Conservation (phyloP, 2,888 invertebrate species). For the Leptopilina syphax region DNA sequence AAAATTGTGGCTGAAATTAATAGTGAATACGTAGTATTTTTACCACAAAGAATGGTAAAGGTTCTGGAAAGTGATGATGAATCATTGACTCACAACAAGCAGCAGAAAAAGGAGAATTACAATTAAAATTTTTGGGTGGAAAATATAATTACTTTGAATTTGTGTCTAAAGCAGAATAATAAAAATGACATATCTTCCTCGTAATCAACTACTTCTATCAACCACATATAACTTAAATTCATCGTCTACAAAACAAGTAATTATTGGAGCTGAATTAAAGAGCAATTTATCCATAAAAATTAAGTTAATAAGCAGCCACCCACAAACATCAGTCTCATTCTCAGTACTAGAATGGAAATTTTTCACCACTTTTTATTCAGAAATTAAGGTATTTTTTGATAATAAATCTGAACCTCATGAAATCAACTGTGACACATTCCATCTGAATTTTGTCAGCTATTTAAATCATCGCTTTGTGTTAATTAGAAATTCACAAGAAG, state of each 20-base stretch:
- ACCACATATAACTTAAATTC: not conserved
- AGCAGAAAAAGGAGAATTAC: not conserved
- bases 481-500: too few species aligned
- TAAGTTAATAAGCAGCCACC: not conserved
- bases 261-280: not conserved
- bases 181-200: not conserved
- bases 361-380: not conserved
- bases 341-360: not conserved
- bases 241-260: not conserved
- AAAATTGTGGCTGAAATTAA: not conserved
- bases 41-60: slow-evolving; percentile 7
- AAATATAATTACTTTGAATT: not conserved
- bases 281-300: not conserved
- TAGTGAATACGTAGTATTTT: not conserved
- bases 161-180: not conserved
- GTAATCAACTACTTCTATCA: not conserved
- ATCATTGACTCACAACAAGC: not conserved
- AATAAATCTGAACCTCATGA: too few species aligned
- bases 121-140: not conserved
- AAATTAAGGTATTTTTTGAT: too few species aligned
- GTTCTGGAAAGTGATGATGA: not conserved
- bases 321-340: not conserved
- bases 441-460: too few species aligned
- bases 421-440: too few species aligned
- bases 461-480: too few species aligned